Conservation (phyloP, 2,797 vertebrate species). For the Chelmon rostratus region DNA sequence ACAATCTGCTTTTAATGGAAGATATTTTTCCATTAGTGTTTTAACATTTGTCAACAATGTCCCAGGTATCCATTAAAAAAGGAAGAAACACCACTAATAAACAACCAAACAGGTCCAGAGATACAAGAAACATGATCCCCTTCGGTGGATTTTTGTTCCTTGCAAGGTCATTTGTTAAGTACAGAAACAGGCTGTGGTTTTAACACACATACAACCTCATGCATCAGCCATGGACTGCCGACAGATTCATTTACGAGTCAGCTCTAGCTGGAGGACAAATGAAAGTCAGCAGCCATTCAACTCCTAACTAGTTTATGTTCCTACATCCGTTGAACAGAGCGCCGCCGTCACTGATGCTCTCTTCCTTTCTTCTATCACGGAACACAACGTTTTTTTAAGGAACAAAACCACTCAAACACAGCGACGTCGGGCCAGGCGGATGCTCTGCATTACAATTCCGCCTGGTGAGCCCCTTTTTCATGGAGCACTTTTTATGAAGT, state of each 20-base stretch:
- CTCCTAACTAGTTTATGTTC: slow-evolving; percentile 53
- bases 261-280: slow-evolving; percentile 56
- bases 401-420: slow-evolving; percentile 35
- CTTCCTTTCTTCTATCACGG: slow-evolving; percentile 47
- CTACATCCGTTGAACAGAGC: slow-evolving; percentile 12
- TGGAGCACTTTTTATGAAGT: slow-evolving; percentile 41
- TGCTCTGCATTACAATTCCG: slow-evolving; percentile 45
- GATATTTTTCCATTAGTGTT: neutral
- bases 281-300: slow-evolving; percentile 58
- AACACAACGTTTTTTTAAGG: slow-evolving; percentile 32
- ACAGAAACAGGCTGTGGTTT: slow-evolving; percentile 17
- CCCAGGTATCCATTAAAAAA: neutral
- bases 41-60: neutral
- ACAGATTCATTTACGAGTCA: slow-evolving; percentile 46
- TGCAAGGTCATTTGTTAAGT: neutral
- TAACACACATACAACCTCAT: slow-evolving; percentile 24
- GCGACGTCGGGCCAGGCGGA: neutral
- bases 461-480: slow-evolving; percentile 31
- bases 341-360: slow-evolving; percentile 20
- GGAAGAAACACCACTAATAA: neutral
- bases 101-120: neutral
- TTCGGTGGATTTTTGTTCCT: neutral
- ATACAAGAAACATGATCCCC: neutral
- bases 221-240: slow-evolving; percentile 26
- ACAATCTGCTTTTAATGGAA: neutral